Conservation (phyloP, 2,113 vertebrate genomes). For the Pangasianodon hypophthalmus region DNA sequence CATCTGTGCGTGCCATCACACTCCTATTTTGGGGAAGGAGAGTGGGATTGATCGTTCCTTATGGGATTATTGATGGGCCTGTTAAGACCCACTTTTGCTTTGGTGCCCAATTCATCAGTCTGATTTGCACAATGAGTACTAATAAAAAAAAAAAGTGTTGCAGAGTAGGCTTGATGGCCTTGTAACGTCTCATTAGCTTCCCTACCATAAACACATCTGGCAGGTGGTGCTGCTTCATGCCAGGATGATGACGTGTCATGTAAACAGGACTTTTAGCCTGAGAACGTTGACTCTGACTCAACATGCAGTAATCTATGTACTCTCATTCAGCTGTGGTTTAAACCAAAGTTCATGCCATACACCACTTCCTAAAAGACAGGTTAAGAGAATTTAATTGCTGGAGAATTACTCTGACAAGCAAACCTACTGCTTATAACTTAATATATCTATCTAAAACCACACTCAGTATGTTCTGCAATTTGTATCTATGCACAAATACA, state of each 20-base stretch:
- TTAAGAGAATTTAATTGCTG: neutral
- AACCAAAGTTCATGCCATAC: neutral
- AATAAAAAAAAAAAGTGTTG: constrained; percentile 21
- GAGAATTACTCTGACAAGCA: neutral
- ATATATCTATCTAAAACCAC: neutral
- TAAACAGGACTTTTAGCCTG: constrained; percentile 11
- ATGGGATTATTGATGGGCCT: constrained; percentile 52
- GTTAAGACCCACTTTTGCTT: constrained; percentile 38
- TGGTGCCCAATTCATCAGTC: constrained; percentile 54
- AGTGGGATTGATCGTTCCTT: constrained; percentile 43
- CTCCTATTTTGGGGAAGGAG: constrained; percentile 23
- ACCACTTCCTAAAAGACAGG: neutral
- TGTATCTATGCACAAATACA: neutral
- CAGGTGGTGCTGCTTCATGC: constrained; percentile 12
- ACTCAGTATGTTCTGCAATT: neutral
- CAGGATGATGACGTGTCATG: constrained; percentile 18
- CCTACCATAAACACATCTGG: constrained; percentile 18
- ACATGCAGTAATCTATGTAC: neutral
- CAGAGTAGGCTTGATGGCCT: constrained; percentile 17
- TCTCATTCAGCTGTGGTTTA: neutral
- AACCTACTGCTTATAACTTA: neutral
- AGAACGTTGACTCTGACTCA: neutral
- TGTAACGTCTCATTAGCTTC: constrained; percentile 40
- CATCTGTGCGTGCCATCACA: constrained; percentile 12
- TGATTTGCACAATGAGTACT: constrained; percentile 45